A percentile compares a stretch with the other conserved stretches of the same genome.
phyloP scores from a whole-genome alignment of 2,888 invertebrate species.

The Dioctria linearis region DNA sequence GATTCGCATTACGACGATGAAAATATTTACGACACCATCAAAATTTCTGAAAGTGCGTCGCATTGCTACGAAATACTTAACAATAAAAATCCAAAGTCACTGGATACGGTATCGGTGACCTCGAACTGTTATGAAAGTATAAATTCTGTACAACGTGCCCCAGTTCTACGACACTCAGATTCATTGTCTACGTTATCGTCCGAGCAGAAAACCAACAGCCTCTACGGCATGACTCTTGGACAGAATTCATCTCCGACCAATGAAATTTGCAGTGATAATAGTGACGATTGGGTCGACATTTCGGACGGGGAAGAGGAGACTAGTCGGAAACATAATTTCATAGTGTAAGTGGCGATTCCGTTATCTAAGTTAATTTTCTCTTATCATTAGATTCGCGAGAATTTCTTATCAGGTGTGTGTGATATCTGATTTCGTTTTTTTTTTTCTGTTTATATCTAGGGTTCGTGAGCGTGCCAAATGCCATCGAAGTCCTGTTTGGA shows the following conservation, averaged over 20 bases:
- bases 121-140: conserved; percentile 71
- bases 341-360: conserved; percentile 66
- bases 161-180: conserved; percentile 65
- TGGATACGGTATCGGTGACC: conserved; percentile 65
- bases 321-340: conserved; percentile 64
- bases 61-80: conserved; percentile 66
- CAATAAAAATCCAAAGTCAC: conserved; percentile 59
- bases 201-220: conserved; percentile 70
- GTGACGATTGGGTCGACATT: conserved; percentile 71
- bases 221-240: conserved; percentile 68
- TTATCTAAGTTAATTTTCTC: not conserved
- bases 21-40: conserved; percentile 78
- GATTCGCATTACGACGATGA: conserved; percentile 69
- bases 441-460: conserved; percentile 62
- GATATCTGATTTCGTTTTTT: conserved; percentile 11
- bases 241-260: conserved; percentile 56
- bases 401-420: conserved; percentile 18
- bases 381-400: conserved; percentile 28
- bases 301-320: conserved; percentile 63
- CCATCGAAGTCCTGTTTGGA: conserved; percentile 70
- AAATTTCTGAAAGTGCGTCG: conserved; percentile 72
- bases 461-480: conserved; percentile 68
- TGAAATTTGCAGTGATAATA: conserved; percentile 64
- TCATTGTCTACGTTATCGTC: conserved; percentile 69
- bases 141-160: conserved; percentile 62